phyloP scores from a whole-genome alignment of 2,113 vertebrate genomes.

The Corythoichthys intestinalis region DNA sequence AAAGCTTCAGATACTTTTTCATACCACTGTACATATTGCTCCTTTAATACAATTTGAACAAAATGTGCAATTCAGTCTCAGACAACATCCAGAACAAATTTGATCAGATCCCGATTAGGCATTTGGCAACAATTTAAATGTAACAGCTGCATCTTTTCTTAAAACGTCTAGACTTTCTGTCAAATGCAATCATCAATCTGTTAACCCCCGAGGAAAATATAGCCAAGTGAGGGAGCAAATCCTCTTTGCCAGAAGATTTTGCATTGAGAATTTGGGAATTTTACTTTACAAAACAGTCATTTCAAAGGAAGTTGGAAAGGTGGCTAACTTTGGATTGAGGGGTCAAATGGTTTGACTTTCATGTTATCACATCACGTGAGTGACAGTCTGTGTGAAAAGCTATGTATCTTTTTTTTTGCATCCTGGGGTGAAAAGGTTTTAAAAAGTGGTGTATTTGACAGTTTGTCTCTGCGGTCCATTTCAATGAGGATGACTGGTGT shows the following conservation, averaged over 20 bases:
- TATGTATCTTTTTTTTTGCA: slow-evolving; percentile 28
- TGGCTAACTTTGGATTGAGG: slow-evolving; percentile 11
- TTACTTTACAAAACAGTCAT: background rate
- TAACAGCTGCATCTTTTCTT: background rate
- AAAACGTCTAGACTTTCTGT: background rate
- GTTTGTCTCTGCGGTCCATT: slow-evolving; percentile 42
- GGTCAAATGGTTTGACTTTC: slow-evolving; percentile 1
- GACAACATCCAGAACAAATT: too few relatives aligned
- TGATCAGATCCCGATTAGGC: background rate
- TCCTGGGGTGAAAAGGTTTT: slow-evolving; percentile 45
- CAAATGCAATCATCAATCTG: background rate
- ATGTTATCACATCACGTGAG: slow-evolving; percentile 16
- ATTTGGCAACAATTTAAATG: background rate
- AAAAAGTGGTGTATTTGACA: slow-evolving; percentile 37
- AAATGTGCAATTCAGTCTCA: too few relatives aligned
- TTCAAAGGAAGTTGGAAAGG: background rate
- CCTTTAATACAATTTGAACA: too few relatives aligned
- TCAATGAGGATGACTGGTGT: slow-evolving; percentile 58
- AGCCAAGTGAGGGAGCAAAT: background rate
- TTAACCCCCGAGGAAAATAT: background rate
- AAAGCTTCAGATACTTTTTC: too few relatives aligned
- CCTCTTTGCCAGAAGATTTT: background rate
- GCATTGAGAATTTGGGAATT: background rate
- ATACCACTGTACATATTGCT: too few relatives aligned
- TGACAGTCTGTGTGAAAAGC: slow-evolving; percentile 36